Evolutionary conservation across 2,888 invertebrate species (phyloP), one percentile per base, ranked within the genome.

Genomic region (Seladonia tumulorum): DNA sequence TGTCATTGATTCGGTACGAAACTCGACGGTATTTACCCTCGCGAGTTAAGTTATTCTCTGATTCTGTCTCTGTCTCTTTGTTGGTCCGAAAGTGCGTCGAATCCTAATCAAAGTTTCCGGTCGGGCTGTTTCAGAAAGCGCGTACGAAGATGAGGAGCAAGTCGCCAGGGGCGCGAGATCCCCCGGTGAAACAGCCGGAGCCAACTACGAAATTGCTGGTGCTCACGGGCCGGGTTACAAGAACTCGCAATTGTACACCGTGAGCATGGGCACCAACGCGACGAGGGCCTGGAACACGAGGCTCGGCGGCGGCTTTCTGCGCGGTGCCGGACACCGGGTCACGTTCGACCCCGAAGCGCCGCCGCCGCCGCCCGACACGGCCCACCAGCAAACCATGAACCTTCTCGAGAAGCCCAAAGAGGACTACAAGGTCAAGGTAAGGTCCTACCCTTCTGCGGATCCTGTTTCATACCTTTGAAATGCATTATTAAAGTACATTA

Each of bases 341-440:
- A 94, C 92, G 83, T 94, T 94, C 85, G 94, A 95, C 91, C 96
- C 96, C 82, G 97, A 97, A 95, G 96, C 97, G 95, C 97, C 94
- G 80, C 94, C 93, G 49, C 92, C 90, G n/a, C 96, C 96, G 93
- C 66, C 87, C 73, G 83, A 71, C 25, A 39, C 70, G 53, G 57
- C 70, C 18, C 72, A 81, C 35, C 92, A 92, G 72, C 93, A 92
- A 53, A 92, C 92, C 94, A 96, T 96, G 94, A 95, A 94, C 92
- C 95, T 96, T 66, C 95, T 97, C 91, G 97, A 97, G 95, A 97
- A 97, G 95, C 97, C 97, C 90, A 96, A 96, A 88, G 94, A 95
- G 92, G 97, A 97, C 95, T 97, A 97, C 95, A 97, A 97, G 96
- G 97, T 97, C 93, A 97, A 97, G 96, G 97, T 97, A n/a, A 42